Conservation (phyloP, 2,888 invertebrate species). For the Lymantria monacha region DNA sequence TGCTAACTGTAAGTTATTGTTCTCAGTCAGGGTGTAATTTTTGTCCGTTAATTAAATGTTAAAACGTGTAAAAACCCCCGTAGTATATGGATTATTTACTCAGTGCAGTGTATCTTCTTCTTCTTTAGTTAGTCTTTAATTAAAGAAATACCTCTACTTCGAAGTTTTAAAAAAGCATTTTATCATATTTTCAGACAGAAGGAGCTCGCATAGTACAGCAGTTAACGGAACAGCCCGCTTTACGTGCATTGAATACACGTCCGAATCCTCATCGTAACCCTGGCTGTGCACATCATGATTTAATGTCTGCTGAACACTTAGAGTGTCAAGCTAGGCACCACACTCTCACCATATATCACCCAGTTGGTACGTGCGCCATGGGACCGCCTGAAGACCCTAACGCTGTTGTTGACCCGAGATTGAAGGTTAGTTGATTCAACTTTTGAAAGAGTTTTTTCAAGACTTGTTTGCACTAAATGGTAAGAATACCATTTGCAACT, state of each 20-base stretch:
- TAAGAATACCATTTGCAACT: too few relatives aligned
- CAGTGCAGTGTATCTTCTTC: too few relatives aligned
- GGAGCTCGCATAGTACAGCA: slow-evolving; percentile 87
- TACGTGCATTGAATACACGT: slow-evolving; percentile 83
- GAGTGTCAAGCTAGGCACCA: slow-evolving; percentile 89
- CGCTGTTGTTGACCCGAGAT: slow-evolving; percentile 87
- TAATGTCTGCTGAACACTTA: slow-evolving; percentile 88
- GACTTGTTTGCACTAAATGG: too few relatives aligned
- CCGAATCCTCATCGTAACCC: slow-evolving; percentile 85
- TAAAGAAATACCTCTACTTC: too few relatives aligned
- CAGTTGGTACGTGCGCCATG: slow-evolving; percentile 92
- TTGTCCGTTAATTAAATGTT: too few relatives aligned
- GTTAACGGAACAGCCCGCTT: slow-evolving; percentile 82
- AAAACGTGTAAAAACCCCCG: too few relatives aligned
- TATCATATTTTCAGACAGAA: slow-evolving; percentile 81
- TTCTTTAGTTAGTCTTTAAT: too few relatives aligned
- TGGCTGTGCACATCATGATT: slow-evolving; percentile 83
- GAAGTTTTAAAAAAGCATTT: too few relatives aligned
- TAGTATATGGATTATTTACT: too few relatives aligned
- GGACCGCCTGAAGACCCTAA: slow-evolving; percentile 78
- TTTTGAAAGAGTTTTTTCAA: neutral
- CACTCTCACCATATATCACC: slow-evolving; percentile 91
- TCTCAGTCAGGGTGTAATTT: too few relatives aligned
- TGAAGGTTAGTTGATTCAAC: slow-evolving; percentile 62
- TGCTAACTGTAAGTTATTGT: too few relatives aligned